Evolutionary conservation across 2,113 vertebrate genomes (phyloP), one percentile per base, ranked within the genome.

Genomic region (Mormyrus lacerda): DNA sequence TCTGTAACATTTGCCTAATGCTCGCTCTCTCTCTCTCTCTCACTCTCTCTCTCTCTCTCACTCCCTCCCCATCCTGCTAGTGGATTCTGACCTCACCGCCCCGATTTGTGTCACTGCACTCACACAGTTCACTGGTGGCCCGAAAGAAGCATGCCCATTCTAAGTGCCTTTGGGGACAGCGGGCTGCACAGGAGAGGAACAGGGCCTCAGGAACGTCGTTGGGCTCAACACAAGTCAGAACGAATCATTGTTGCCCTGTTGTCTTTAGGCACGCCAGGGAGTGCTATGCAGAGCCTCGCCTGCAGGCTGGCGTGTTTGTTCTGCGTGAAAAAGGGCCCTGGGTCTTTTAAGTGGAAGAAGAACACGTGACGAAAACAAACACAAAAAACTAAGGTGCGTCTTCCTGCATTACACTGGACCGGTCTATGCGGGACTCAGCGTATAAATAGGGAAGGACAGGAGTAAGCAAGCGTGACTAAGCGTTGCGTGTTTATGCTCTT

Each of bases 1-100:
- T 94, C 93, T 93, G 90, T 69, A 58, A 35, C 84, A 94, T 96
- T 96, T 96, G 95, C 95, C 95, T 95, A 94, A 90, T 90, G 88
- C 69, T 91, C 87, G 53, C 91, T 94, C 90, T 85, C 93, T 91
- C 89, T 91, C 89, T 90, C 69, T 91, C 87, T 86, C 91, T 94
- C 90, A 83, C 93, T 91, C 89, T 91, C 89, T 90, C 69, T 91
- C 87, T 86, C 91, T 94, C 90, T 85, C 93, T 91, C 89, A 91
- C 89, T 90, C 3, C 27, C 65, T 13, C 69, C 69, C 69, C 69
- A 39, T 76, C 69, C 69, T 15, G 69, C 31, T 31, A 4, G 69
- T 27, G 10, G 27, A 73, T 35, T 31, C n/a, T 35, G 65, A 27
- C 13, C 65, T 27, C 65, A n/a, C 31, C 10, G n/a, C 10, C 27